Evolutionary conservation across 2,888 invertebrate genomes (phyloP).

Genomic region (Chironomus tentans): DNA sequence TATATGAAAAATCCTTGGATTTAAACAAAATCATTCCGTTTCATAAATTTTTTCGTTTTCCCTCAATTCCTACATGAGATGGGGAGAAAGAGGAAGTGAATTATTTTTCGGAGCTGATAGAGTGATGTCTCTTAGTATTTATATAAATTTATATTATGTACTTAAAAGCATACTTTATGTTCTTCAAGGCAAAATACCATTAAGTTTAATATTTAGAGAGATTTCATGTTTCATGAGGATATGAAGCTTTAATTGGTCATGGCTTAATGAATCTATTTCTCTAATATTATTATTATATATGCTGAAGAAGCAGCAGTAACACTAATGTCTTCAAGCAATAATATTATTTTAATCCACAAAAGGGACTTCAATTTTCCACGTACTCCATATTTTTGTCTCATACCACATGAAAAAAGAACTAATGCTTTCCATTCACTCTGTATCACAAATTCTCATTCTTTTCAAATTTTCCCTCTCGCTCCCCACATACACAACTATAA

Average conservation of each 20-base stretch:
- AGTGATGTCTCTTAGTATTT: too few relatives aligned
- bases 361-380: slow-evolving; percentile 24
- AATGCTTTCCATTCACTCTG: too few relatives aligned
- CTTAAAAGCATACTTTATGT: neutral
- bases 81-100: too few relatives aligned
- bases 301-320: neutral
- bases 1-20: neutral
- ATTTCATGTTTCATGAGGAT: neutral
- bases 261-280: slow-evolving; percentile 19
- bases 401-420: neutral
- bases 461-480: neutral
- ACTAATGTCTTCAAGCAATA: slow-evolving; percentile 18
- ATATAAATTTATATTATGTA: neutral
- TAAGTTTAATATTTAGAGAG: neutral
- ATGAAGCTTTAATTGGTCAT: slow-evolving; percentile 27
- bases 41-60: slow-evolving; percentile 3
- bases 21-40: neutral
- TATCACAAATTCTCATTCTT: too few relatives aligned
- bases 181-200: neutral
- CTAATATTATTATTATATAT: neutral
- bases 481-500: slow-evolving; percentile 10
- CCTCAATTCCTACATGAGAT: neutral
- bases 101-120: too few relatives aligned
- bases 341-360: slow-evolving; percentile 25
- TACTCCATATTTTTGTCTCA: neutral